Evolutionary conservation across 2,888 invertebrate genomes (phyloP).

Genomic region (Pristionchus maxplancki): DNA sequence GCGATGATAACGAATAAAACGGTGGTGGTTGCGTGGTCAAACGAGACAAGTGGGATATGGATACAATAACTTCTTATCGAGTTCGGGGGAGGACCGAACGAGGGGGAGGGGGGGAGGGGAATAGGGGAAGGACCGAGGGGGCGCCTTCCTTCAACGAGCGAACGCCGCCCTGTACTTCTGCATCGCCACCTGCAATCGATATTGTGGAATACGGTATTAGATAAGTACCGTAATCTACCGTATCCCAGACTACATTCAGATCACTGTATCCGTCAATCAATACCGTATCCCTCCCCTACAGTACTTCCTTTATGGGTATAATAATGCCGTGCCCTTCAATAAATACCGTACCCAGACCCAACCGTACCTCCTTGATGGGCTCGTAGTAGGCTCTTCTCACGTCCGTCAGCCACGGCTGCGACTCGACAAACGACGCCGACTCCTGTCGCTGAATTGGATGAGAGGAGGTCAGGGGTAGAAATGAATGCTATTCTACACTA

Average conservation of each 20-base stretch:
- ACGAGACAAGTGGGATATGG: neutral
- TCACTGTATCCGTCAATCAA: neutral
- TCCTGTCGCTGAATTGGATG: conserved; percentile 54
- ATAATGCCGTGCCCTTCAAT: neutral
- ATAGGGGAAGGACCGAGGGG: neutral
- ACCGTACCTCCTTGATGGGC: conserved; percentile 55
- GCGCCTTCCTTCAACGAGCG: neutral
- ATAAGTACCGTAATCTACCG: neutral
- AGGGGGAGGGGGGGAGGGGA: neutral
- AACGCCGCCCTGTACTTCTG: conserved; percentile 25
- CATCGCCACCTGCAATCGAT: neutral
- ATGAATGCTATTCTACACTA: neutral
- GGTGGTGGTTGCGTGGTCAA: conserved; percentile 15
- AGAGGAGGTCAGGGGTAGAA: neutral
- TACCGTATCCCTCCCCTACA: neutral
- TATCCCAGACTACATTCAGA: neutral
- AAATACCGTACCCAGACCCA: neutral
- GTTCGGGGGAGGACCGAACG: neutral
- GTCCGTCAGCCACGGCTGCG: conserved; percentile 56
- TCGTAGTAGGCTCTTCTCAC: conserved; percentile 64
- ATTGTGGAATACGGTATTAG: neutral
- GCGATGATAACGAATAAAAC: neutral
- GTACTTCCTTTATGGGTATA: too few species aligned
- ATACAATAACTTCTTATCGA: conserved; percentile 35
- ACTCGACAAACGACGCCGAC: conserved; percentile 60